Percentiles rank a stretch among this genome's conserved stretches.
phyloP scores from a whole-genome alignment of 1,140 invertebrate genomes.

The Tetraneura akinire region DNA sequence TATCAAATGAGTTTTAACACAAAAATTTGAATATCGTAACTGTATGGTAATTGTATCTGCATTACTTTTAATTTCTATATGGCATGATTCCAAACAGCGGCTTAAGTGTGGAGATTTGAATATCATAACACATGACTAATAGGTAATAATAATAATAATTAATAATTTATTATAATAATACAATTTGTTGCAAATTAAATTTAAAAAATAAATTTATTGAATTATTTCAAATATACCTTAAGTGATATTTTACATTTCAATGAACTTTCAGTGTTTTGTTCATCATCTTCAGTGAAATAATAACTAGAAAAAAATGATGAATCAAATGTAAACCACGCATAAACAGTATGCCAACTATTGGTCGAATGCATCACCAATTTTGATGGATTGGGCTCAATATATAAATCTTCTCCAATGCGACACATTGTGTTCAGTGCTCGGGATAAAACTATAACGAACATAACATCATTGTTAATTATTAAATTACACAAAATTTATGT shows the following conservation, averaged over 20 bases:
- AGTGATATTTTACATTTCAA: constrained; percentile 47
- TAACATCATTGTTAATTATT: constrained; percentile 7
- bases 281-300: constrained; percentile 42
- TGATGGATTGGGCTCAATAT: constrained; percentile 26
- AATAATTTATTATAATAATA: background rate
- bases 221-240: constrained; percentile 13
- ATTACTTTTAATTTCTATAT: constrained; percentile 47
- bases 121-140: constrained; percentile 42
- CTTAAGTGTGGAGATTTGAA: constrained; percentile 47
- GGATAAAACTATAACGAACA: constrained; percentile 10
- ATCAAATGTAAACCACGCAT: constrained; percentile 45
- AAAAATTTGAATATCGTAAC: constrained; percentile 45
- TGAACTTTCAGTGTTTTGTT: constrained; percentile 42
- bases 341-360: constrained; percentile 45
- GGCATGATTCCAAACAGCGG: constrained; percentile 38
- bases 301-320: constrained; percentile 43
- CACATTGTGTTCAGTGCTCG: constrained; percentile 39
- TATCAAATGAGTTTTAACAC: constrained; percentile 44
- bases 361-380: constrained; percentile 21
- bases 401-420: constrained; percentile 34
- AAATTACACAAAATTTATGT: no score
- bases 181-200: background rate
- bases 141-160: no score
- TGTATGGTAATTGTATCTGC: constrained; percentile 38
- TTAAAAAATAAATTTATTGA: background rate